Evolutionary conservation across 2,888 invertebrate species (phyloP).

Genomic region (Lordiphosa fenestrarum): DNA sequence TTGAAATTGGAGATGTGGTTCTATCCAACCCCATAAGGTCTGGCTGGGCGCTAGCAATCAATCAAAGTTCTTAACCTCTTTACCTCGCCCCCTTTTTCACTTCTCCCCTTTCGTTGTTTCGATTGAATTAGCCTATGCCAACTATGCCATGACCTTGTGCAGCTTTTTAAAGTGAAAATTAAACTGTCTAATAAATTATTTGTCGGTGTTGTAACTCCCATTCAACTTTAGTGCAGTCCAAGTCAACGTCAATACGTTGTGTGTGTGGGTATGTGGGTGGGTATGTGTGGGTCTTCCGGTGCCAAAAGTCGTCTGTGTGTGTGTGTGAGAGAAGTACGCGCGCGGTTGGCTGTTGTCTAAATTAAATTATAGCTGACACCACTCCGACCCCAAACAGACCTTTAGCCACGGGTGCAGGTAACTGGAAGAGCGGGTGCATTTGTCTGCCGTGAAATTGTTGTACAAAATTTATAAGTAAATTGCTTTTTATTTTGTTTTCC

Average conservation of each 20-base stretch:
- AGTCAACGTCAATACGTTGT: slow-evolving; percentile 2
- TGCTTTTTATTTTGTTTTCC: slow-evolving; percentile 49
- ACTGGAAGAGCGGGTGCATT: slow-evolving; percentile 30
- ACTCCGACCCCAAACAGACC: slow-evolving; percentile 20
- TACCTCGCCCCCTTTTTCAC: too few relatives aligned
- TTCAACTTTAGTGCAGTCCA: slow-evolving; percentile 1
- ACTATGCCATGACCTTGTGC: too few relatives aligned
- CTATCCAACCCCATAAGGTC: too few relatives aligned
- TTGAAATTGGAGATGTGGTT: too few relatives aligned
- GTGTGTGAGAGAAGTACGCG: too few relatives aligned
- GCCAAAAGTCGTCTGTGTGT: slow-evolving; percentile 2
- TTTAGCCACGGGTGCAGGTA: slow-evolving; percentile 12
- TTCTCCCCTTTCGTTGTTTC: too few relatives aligned
- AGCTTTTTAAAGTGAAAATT: slow-evolving; percentile 6
- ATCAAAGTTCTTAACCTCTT: too few relatives aligned
- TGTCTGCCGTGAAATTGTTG: slow-evolving; percentile 51
- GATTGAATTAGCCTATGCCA: too few relatives aligned
- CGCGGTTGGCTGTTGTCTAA: slow-evolving; percentile 53
- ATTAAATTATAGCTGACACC: slow-evolving; percentile 59
- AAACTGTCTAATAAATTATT: slow-evolving; percentile 26
- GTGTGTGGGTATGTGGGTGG: slow-evolving; percentile 14
- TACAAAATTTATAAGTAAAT: slow-evolving; percentile 58
- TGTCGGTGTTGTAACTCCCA: too few relatives aligned
- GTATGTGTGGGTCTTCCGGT: slow-evolving; percentile 18
- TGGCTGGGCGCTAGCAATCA: too few relatives aligned